phyloP scores from a whole-genome alignment of 2,797 vertebrate species.

The Karalla daura region DNA sequence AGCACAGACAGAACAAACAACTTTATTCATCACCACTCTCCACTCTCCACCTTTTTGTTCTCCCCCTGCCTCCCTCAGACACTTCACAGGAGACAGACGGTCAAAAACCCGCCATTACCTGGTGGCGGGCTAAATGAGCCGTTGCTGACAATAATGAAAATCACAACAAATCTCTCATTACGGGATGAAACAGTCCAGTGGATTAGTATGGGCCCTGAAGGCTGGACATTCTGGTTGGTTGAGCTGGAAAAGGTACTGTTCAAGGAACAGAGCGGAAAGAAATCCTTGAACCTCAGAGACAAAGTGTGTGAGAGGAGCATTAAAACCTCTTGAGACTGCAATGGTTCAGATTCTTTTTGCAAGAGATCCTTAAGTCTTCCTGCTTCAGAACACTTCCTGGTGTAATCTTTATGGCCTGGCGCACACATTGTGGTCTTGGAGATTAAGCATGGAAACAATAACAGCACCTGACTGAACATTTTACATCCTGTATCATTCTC shows the following conservation, averaged over 20 bases:
- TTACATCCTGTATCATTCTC: slow-evolving; percentile 14
- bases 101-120: slow-evolving; percentile 51
- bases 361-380: slow-evolving; percentile 48
- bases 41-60: slow-evolving; percentile 29
- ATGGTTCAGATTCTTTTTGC: slow-evolving; percentile 31
- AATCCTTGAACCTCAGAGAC: slow-evolving; percentile 48
- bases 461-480: slow-evolving; percentile 50
- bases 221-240: slow-evolving; percentile 50
- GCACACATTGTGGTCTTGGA: slow-evolving; percentile 51
- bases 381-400: slow-evolving; percentile 70
- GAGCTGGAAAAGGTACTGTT: slow-evolving; percentile 63
- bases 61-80: slow-evolving; percentile 5
- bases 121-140: slow-evolving; percentile 43
- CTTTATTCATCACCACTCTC: slow-evolving; percentile 69
- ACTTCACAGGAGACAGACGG: slow-evolving; percentile 30
- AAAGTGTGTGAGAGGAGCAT: slow-evolving; percentile 36
- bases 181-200: slow-evolving; percentile 50
- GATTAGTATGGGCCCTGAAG: slow-evolving; percentile 19
- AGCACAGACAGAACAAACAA: slow-evolving; percentile 61
- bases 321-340: slow-evolving; percentile 28
- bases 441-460: slow-evolving; percentile 59
- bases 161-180: slow-evolving; percentile 66
- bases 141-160: slow-evolving; percentile 60
- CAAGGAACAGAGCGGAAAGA: slow-evolving; percentile 25
- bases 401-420: slow-evolving; percentile 37